A percentile compares a stretch with the other conserved stretches of the same genome.
Conservation (phyloP, 2,113 vertebrate species). For the Urocynchramus pylzowi region DNA sequence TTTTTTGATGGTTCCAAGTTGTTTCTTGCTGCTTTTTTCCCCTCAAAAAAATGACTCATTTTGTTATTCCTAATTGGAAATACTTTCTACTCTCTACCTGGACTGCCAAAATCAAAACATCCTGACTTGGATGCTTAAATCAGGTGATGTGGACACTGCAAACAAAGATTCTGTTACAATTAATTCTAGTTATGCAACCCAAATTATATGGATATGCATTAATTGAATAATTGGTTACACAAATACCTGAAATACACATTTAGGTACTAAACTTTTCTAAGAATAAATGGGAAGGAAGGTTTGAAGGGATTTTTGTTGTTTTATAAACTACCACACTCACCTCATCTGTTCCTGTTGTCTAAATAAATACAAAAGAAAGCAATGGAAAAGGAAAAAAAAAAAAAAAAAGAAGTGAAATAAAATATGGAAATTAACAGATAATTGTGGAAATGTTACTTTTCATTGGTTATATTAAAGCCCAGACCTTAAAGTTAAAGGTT, state of each 20-base stretch:
- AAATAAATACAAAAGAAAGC: constrained; percentile 12
- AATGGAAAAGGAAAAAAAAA: background rate
- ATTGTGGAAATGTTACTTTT: background rate
- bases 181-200: background rate
- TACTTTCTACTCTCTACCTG: background rate
- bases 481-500: background rate
- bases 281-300: background rate
- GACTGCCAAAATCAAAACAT: background rate
- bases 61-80: background rate
- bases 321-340: constrained; percentile 26
- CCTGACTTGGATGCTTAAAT: background rate
- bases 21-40: background rate
- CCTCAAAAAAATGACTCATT: background rate
- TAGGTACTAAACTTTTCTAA: background rate
- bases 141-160: background rate
- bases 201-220: background rate
- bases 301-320: background rate
- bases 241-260: background rate
- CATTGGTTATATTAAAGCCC: background rate
- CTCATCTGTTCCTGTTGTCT: constrained; percentile 41
- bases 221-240: background rate
- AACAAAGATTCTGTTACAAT: background rate
- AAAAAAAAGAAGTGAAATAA: background rate
- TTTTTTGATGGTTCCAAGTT: background rate
- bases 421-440: background rate